These are phyloP conservation scores for Copsychus sechellarum DNA, from an alignment of 2,113 vertebrate species.

Conservation along the genomic window DNA sequence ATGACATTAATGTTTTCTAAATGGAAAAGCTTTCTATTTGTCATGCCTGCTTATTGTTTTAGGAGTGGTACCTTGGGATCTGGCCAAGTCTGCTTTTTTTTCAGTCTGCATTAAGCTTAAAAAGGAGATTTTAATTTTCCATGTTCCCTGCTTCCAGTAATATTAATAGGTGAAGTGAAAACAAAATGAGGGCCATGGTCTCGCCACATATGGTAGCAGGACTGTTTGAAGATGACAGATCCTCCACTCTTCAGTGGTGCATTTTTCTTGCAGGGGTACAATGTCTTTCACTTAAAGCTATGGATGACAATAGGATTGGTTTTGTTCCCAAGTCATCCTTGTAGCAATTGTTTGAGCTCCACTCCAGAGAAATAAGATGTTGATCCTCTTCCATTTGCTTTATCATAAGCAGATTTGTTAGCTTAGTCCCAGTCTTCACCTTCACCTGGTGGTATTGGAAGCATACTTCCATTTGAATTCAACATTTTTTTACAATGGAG, in stretches of 20 bases:
- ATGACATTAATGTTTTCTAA: conserved; percentile 25
- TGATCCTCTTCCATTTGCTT: neutral
- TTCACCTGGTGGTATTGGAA: neutral
- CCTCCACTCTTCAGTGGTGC: neutral
- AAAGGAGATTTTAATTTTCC: neutral
- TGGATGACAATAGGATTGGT: accelerated
- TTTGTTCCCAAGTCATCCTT: neutral
- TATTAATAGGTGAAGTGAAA: neutral
- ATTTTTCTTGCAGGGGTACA: neutral
- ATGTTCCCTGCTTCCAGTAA: neutral
- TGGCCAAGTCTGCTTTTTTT: neutral
- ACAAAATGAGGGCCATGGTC: neutral
- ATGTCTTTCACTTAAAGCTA: neutral
- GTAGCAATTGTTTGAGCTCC: neutral
- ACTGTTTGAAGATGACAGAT: neutral
- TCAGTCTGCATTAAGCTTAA: neutral
- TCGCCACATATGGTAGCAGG: neutral
- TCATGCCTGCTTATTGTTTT: conserved; percentile 4
- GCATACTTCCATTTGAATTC: neutral
- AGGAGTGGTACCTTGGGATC: neutral
- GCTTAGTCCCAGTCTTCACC: neutral
- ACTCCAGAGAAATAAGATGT: neutral
- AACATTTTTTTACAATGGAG: neutral
- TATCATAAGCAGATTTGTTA: neutral
- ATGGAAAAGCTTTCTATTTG: conserved; percentile 28